Conservation (phyloP, 1,140 invertebrate genomes). For the Megalonaias nervosa region DNA sequence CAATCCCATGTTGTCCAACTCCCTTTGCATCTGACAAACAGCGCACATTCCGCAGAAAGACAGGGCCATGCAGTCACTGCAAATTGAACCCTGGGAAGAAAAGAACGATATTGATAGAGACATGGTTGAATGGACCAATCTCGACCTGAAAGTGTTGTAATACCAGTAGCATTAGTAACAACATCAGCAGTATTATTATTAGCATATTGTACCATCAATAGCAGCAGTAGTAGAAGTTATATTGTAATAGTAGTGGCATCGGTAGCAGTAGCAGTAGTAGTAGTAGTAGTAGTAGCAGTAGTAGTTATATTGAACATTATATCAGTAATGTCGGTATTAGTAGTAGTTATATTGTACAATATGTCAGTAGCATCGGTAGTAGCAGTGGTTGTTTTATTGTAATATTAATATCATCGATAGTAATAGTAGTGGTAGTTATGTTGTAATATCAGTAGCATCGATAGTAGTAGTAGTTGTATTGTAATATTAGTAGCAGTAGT, state of each 20-base stretch:
- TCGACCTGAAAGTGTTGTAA: neutral
- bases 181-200: no score
- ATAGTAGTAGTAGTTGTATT: no score
- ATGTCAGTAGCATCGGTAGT: neutral
- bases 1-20: conserved; percentile 35
- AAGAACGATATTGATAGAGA: neutral
- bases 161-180: neutral
- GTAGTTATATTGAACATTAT: conserved; percentile 15
- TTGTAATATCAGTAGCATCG: no score
- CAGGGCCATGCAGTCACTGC: conserved; percentile 20
- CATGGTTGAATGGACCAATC: neutral
- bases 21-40: conserved; percentile 42
- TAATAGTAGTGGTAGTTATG: no score
- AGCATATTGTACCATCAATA: no score
- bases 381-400: no score
- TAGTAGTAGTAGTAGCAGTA: no score
- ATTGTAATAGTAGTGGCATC: no score
- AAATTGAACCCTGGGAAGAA: conserved; percentile 37
- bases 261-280: no score
- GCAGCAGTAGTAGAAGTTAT: no score
- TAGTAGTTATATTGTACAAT: neutral
- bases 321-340: neutral
- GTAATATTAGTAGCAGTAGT: no score
- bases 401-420: no score
- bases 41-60: conserved; percentile 26